Percentiles rank a stretch among this genome's conserved stretches.
phyloP scores from a whole-genome alignment of 2,888 invertebrate species.

The Colletes collaris region DNA sequence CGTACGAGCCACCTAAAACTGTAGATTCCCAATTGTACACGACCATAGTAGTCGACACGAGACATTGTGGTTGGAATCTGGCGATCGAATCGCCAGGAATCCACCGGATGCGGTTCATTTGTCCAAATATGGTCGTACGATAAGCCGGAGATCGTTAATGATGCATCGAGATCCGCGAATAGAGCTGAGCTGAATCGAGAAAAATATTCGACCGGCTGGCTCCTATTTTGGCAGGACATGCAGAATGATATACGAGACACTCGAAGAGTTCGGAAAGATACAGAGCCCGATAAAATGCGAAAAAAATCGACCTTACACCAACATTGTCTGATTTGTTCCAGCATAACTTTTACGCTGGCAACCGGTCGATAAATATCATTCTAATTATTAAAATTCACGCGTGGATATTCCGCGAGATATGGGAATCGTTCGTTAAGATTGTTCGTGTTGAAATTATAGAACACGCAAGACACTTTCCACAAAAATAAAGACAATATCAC shows the following conservation, averaged over 20 bases:
- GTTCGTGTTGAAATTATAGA: too few relatives aligned
- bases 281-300: neutral
- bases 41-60: neutral
- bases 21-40: neutral
- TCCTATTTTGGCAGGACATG: constrained; percentile 16
- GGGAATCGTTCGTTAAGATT: too few relatives aligned
- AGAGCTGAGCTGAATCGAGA: neutral
- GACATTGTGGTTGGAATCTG: neutral
- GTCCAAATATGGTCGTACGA: constrained; percentile 42
- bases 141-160: constrained; percentile 29
- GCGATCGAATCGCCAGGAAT: constrained; percentile 15
- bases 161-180: constrained; percentile 21
- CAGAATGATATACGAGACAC: neutral
- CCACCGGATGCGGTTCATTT: constrained; percentile 19
- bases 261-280: neutral
- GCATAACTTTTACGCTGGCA: too few relatives aligned
- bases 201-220: neutral
- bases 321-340: too few relatives aligned
- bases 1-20: neutral
- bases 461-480: neutral
- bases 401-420: too few relatives aligned
- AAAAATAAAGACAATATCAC: constrained; percentile 2
- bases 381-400: too few relatives aligned
- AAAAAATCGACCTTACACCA: neutral
- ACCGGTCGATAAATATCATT: too few relatives aligned